Conservation (phyloP, 2,888 invertebrate species). For the Noctua pronuba region DNA sequence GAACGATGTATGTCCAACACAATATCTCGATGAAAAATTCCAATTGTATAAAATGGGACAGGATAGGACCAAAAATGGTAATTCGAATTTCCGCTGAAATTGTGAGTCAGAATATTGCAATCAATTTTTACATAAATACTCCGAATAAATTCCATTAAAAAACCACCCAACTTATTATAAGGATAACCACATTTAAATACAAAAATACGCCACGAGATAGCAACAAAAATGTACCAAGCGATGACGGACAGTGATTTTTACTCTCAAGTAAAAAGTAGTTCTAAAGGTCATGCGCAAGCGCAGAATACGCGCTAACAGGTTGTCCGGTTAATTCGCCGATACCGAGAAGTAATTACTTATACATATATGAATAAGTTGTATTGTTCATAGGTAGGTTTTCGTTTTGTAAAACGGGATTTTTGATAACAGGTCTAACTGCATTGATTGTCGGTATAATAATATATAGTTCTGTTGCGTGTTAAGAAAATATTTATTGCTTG, state of each 20-base stretch:
- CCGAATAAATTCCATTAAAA: conserved; percentile 9
- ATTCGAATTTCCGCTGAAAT: not conserved
- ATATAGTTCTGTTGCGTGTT: conserved; percentile 7
- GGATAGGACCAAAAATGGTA: not conserved
- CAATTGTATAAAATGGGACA: too few species aligned
- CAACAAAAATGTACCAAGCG: conserved; percentile 48
- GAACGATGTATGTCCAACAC: not conserved
- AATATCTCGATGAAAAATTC: not conserved
- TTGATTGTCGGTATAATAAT: conserved; percentile 28
- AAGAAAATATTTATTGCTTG: not conserved
- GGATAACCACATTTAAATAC: conserved; percentile 35
- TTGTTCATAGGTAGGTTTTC: conserved; percentile 47
- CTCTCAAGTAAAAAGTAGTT: conserved; percentile 60
- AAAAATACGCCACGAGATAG: conserved; percentile 31
- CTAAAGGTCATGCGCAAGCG: conserved; percentile 60
- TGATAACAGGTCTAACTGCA: conserved; percentile 46
- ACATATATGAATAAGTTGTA: conserved; percentile 38
- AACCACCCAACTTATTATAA: conserved; percentile 8
- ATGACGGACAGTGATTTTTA: conserved; percentile 65
- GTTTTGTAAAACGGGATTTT: conserved; percentile 55
- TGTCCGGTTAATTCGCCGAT: conserved; percentile 58
- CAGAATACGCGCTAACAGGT: conserved; percentile 49
- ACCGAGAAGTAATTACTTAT: conserved; percentile 58
- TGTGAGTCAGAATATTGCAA: too few species aligned
- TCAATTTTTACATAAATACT: not conserved